Percentiles rank a stretch among this genome's conserved stretches.
phyloP scores from a whole-genome alignment of 2,888 invertebrate genomes.

The Marronus borbonicus region DNA sequence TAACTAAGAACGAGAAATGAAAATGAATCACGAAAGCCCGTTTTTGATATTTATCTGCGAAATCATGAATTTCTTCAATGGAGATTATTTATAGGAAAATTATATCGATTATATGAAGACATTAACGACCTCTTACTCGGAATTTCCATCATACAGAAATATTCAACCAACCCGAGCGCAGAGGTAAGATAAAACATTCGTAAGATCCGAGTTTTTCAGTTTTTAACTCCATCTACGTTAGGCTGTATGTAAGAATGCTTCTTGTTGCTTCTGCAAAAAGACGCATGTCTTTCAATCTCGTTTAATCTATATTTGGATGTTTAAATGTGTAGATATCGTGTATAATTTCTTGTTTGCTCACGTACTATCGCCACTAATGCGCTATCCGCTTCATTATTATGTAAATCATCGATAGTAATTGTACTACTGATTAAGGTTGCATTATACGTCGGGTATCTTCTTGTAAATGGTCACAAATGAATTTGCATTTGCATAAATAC shows the following conservation, averaged over 20 bases:
- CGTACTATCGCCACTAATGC: constrained; percentile 26
- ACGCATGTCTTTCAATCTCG: background rate
- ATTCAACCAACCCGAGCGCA: no score
- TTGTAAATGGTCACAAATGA: constrained; percentile 44
- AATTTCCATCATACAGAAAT: no score
- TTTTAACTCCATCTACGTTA: no score
- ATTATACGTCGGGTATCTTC: constrained; percentile 33
- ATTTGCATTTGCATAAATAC: constrained; percentile 45
- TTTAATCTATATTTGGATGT: constrained; percentile 12
- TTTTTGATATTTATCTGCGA: no score
- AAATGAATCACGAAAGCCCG: no score
- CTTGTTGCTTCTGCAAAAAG: background rate
- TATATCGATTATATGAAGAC: background rate
- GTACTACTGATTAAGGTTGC: constrained; percentile 41
- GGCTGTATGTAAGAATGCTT: background rate
- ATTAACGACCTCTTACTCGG: background rate
- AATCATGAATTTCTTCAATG: no score
- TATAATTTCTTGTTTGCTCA: constrained; percentile 22
- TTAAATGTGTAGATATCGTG: background rate
- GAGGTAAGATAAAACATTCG: no score
- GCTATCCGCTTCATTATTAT: constrained; percentile 35
- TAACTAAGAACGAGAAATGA: no score
- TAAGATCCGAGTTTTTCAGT: no score
- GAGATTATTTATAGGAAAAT: background rate
- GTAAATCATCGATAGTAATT: constrained; percentile 39